Evolutionary conservation across 2,113 vertebrate species (phyloP), one percentile per base, ranked within the genome.

Genomic region (Macquaria australasica): DNA sequence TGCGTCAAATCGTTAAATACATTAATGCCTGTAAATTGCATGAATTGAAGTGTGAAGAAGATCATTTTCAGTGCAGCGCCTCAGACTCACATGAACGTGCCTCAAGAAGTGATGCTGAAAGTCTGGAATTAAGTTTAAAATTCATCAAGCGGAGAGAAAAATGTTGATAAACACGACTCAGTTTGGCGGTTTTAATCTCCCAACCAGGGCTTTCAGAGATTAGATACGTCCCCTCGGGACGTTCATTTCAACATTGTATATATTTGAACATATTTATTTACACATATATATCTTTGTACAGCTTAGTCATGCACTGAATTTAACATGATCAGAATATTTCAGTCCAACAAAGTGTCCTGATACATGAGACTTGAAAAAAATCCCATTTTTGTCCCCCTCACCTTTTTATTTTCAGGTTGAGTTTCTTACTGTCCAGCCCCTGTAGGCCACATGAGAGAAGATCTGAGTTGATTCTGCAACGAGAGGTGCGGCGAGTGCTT

Each of bases 1-100:
- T 79, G 62, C 37, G 58, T 28, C 45, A 72, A 80, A 85, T 91
- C 58, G 41, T 86, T 87, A 81, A 88, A 83, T 56, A 48, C 67
- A 84, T 88, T 86, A 82, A 88, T 72, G 82, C 80, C 80, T 90
- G 82, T 84, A 87, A 87, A 92, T 88, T 88, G 84, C 84, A 73
- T 60, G 80, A 86, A 74, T 31, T 78, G 83, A 60, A 82, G 90
- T 91, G 90, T 91, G 90, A 91, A 89, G 71, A 63, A 45, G 75
- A 80, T 83, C 14, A 68, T 86, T 87, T 83, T 79, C 69, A n/a
- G 20, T 3, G 74, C 81, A 34, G 66, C n/a, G 56, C 51, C 71
- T 50, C 78, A 8, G 9, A 83, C 34, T 62, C 77, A 55, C 81
- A 28, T 4, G 2, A 2, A 48, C 64, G 18, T 0, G 68, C 72